These are phyloP conservation scores for Drosophila cardini DNA, from an alignment of 1,140 invertebrate genomes.

Conservation along the genomic window DNA sequence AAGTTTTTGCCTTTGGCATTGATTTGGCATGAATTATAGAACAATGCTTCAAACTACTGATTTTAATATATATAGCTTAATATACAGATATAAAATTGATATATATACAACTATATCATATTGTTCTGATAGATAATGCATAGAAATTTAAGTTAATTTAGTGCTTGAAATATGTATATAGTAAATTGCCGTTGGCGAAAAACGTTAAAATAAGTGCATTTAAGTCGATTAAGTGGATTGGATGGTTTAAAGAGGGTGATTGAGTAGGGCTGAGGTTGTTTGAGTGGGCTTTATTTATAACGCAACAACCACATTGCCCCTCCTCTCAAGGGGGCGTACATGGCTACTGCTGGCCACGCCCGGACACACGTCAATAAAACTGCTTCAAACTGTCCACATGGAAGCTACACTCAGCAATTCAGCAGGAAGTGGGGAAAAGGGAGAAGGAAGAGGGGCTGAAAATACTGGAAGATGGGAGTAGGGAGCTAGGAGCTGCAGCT, in stretches of 20 bases:
- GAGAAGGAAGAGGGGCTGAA: neutral
- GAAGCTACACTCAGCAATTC: conserved; percentile 21
- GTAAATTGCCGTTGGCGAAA: conserved; percentile 54
- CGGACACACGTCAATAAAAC: conserved; percentile 81
- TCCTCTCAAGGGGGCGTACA: conserved; percentile 2
- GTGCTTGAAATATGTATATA: conserved; percentile 22
- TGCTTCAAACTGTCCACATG: conserved; percentile 81
- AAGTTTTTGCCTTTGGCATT: conserved; percentile 60
- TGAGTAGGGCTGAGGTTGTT: neutral
- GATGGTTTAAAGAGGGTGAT: neutral
- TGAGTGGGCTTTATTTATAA: conserved; percentile 75
- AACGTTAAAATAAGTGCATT: conserved; percentile 62
- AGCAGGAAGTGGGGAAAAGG: neutral
- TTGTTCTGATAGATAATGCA: neutral
- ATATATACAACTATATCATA: neutral
- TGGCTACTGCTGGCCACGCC: conserved; percentile 58
- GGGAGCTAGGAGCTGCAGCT: conserved; percentile 2
- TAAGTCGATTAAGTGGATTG: conserved; percentile 15
- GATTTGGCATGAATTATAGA: conserved; percentile 76
- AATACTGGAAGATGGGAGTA: neutral
- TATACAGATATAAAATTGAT: neutral
- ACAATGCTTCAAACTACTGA: conserved; percentile 1
- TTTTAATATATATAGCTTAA: neutral
- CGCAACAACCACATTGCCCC: conserved; percentile 54
- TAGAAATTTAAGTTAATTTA: conserved; percentile 6